phyloP scores from a whole-genome alignment of 1,140 invertebrate genomes.

The Trichoplusia ni region DNA sequence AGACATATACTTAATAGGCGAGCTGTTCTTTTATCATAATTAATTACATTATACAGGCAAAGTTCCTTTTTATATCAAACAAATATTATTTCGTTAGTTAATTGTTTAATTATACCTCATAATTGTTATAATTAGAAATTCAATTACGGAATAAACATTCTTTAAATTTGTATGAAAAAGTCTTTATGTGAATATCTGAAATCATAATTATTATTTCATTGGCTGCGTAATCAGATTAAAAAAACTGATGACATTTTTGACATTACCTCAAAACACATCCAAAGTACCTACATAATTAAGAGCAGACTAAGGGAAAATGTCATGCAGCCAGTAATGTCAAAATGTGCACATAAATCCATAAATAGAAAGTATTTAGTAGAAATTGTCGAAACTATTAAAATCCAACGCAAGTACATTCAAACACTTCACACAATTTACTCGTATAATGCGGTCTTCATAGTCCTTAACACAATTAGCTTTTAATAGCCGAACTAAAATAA shows the following conservation, averaged over 20 bases:
- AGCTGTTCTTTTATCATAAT: conserved; percentile 2
- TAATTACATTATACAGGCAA: conserved; percentile 6
- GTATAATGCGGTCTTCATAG: conserved; percentile 25
- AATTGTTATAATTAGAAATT: conserved; percentile 17
- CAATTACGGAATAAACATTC: conserved; percentile 22
- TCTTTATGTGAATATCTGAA: background rate
- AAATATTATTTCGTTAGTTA: conserved; percentile 15
- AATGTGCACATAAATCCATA: background rate
- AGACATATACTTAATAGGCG: background rate
- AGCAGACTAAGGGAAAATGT: background rate
- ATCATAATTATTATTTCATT: too few relatives aligned
- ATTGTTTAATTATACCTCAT: conserved; percentile 17
- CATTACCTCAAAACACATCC: too few relatives aligned
- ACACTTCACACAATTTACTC: conserved; percentile 9
- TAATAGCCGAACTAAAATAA: conserved; percentile 35
- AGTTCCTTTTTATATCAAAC: conserved; percentile 2
- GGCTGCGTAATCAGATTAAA: background rate
- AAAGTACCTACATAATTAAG: background rate
- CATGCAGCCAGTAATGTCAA: conserved; percentile 1
- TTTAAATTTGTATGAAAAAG: background rate
- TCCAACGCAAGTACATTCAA: conserved; percentile 1
- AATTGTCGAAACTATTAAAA: conserved; percentile 4
- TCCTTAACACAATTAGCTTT: conserved; percentile 38
- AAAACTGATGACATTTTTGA: too few relatives aligned
- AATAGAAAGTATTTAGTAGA: too few relatives aligned